Evolutionary conservation across 2,888 invertebrate species (phyloP), one percentile per base, ranked within the genome.

Genomic region (Campaea margaritaria): DNA sequence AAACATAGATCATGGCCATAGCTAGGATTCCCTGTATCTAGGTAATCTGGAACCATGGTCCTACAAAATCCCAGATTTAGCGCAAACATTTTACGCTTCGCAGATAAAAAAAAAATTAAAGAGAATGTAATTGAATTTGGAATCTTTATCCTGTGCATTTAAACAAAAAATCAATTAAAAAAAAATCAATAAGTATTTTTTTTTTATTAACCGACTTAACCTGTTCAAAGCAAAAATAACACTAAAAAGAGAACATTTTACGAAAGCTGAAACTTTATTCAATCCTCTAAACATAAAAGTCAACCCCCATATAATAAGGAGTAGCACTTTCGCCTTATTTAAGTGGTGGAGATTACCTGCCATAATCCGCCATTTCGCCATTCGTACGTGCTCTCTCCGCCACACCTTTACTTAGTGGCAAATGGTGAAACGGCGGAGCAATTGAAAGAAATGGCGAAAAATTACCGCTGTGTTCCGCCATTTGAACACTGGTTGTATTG

Each of bases 351-450:
- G 65, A 70, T 70, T 60, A 73, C 72, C 72, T 72, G 72, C 59
- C 47, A 73, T 70, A 69, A 69, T 67, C 68, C 67, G 43, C 68
- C 58, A 63, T 70, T 68, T 66, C 21, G 58, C 46, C 44, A 16
- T n/a, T 38, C 38, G 68, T 56, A 69, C 76, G 74, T 73, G 78
- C 64, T 64, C 49, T 42, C 52, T 34, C 12, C 43, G 42, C 62
- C 53, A 69, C 72, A 75, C 76, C 73, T 73, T 72, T 67, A 73
- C 73, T 75, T 73, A 71, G 65, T 59, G 57, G 43, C 12, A 70
- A 74, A 74, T 73, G 67, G 67, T 63, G 66, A 67, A 71, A 74
- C 7, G 27, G 31, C 31, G 10, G 10, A 7, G 31, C 31, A 31
- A 31, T 31, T 31, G 31, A 31, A 31, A 31, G 31, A 31, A 74